These are phyloP conservation scores for Thamnaconus septentrionalis DNA, from an alignment of 2,113 vertebrate genomes.

Conservation along the genomic window DNA sequence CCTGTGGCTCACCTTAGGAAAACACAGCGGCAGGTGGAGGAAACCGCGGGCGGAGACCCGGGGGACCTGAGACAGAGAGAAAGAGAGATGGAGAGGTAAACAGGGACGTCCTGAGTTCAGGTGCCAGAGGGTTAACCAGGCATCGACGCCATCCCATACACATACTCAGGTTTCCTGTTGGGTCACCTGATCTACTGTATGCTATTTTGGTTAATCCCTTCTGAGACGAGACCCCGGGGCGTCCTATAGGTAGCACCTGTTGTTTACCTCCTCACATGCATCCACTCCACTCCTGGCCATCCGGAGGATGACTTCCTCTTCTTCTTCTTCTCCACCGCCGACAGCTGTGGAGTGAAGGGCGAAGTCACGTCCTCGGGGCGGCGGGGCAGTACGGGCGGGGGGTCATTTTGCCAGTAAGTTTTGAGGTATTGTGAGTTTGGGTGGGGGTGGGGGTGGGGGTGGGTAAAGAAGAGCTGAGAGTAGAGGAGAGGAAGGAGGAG, in stretches of 20 bases:
- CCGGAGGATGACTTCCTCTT: too few relatives aligned
- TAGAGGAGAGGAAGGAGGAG: not conserved
- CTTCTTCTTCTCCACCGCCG: constrained; percentile 1
- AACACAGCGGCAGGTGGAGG: not conserved
- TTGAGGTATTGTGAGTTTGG: constrained; percentile 25
- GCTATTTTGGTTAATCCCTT: constrained; percentile 53
- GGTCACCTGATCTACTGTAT: constrained; percentile 59
- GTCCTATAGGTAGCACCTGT: constrained; percentile 61
- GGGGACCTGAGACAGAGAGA: not conserved
- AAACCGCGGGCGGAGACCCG: not conserved
- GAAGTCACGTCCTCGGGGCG: constrained; percentile 68
- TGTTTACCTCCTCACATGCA: constrained; percentile 52
- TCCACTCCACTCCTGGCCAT: constrained; percentile 1
- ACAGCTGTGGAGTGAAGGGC: constrained; percentile 73
- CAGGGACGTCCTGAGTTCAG: not conserved
- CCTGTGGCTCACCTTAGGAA: constrained; percentile 27
- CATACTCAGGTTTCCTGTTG: constrained; percentile 49
- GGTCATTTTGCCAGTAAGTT: constrained; percentile 63
- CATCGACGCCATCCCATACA: constrained; percentile 16
- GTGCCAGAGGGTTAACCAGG: too few relatives aligned
- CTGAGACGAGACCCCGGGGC: constrained; percentile 42
- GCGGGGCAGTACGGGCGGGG: constrained; percentile 69
- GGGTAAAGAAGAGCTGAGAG: constrained; percentile 59
- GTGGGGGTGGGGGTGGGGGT: constrained; percentile 10
- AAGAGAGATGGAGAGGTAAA: constrained; percentile 6